Evolutionary conservation across 2,888 invertebrate genomes (phyloP), one percentile per base, ranked within the genome.

Genomic region (Ormyrus nitidulus): DNA sequence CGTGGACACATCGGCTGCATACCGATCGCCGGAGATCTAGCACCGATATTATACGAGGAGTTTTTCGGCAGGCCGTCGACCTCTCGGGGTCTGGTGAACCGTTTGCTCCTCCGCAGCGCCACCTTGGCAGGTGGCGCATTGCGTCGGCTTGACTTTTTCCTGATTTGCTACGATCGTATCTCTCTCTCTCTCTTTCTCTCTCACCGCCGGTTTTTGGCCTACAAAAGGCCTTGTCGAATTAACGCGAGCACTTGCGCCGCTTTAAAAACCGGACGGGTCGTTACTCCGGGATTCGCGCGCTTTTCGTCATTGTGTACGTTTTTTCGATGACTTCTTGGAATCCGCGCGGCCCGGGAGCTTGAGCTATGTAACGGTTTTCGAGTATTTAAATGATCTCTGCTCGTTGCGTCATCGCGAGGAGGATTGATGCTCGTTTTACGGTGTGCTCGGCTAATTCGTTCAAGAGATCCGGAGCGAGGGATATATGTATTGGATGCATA

Each of bases 11-110:
- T 19, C 56, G 68, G n/a, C 9, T 74, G 77, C 77, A 77, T 77
- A 80, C 80, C 80, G 73, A 80, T 80, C 72, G 66, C 11, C 9
- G 65, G 59, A 19, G 19, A 77, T 80, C 77, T 77, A 80, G 69
- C 68, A 69, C 64, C 73, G 44, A 77, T 13, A 56, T 64, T 53
- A 56, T 46, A 66, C 53, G 49, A 71, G 19, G 44, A 68, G 54
- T 62, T 70, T 84, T 85, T 86, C 82, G 83, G 83, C 83, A 85
- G 86, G 85, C 77, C 86, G 82, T 85, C 85, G 86, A 87, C 86
- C 86, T 19, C 19, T 19, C 83, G 80, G 56, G n/a, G 74, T 3
- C 7, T 10, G 10, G 8, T 53, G 7, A 61, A 61, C 61, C 61
- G 61, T 61, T 61, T 19, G 53, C 34, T 61, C 10, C 34, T 61